These are phyloP conservation scores for Arge pagana DNA, from an alignment of 2,888 invertebrate genomes.

Conservation along the genomic window DNA sequence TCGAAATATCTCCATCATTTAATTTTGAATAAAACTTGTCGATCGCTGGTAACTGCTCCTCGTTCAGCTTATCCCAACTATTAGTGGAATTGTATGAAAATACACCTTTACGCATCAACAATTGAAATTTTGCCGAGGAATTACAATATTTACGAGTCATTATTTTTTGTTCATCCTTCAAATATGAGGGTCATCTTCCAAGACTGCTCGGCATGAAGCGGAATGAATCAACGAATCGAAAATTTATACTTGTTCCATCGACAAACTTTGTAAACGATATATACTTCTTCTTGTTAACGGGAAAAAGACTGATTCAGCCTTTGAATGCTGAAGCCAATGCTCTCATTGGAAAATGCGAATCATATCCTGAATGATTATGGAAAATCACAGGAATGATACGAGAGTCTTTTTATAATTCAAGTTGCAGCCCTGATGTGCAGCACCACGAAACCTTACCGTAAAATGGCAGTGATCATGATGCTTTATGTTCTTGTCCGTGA, in stretches of 20 bases:
- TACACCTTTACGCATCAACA: conserved; percentile 24
- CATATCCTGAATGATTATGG: background rate
- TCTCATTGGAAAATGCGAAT: background rate
- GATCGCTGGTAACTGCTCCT: background rate
- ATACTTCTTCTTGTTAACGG: conserved; percentile 43
- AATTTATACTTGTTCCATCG: conserved; percentile 22
- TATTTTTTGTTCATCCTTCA: conserved; percentile 23
- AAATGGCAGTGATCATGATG: too few species aligned
- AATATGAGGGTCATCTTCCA: conserved; percentile 34
- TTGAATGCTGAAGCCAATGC: background rate
- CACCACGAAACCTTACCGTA: too few species aligned
- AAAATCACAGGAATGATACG: too few species aligned
- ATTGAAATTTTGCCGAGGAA: background rate
- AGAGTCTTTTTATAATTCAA: too few species aligned
- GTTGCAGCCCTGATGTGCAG: too few species aligned
- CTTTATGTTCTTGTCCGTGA: too few species aligned
- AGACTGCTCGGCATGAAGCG: conserved; percentile 38
- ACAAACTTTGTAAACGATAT: conserved; percentile 38
- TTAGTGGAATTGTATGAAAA: conserved; percentile 33
- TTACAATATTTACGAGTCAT: background rate
- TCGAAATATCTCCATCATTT: background rate
- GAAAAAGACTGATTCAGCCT: conserved; percentile 20
- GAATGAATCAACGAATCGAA: conserved; percentile 39
- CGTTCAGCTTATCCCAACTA: background rate
- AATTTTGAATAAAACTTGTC: conserved; percentile 20